A percentile compares a stretch with the other conserved stretches of the same genome.
Conservation (phyloP, 2,888 invertebrate species). For the Xanthia togata region DNA sequence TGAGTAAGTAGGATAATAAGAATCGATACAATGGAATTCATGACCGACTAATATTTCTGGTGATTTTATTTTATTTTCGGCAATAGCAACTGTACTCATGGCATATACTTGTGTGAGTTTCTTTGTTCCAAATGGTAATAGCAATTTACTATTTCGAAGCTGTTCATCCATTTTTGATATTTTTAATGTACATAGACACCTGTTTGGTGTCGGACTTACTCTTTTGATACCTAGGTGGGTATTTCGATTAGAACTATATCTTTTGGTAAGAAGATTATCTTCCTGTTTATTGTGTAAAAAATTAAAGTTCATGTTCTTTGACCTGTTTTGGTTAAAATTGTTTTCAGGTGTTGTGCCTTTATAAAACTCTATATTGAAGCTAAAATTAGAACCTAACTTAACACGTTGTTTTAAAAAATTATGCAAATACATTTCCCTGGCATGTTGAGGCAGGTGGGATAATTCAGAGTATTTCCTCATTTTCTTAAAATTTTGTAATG, state of each 20-base stretch:
- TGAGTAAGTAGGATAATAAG: constrained; percentile 10
- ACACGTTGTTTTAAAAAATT: constrained; percentile 14
- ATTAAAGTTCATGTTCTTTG: constrained; percentile 15
- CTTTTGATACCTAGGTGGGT: not conserved
- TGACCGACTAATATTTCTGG: constrained; percentile 25
- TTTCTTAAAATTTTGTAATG: constrained; percentile 22
- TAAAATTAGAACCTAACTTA: constrained; percentile 40
- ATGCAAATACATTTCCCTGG: not conserved
- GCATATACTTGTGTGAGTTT: constrained; percentile 34
- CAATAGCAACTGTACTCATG: constrained; percentile 27
- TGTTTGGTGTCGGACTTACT: not conserved
- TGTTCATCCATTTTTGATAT: constrained; percentile 27
- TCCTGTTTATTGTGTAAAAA: constrained; percentile 22
- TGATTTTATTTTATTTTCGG: constrained; percentile 16
- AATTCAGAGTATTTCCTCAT: constrained; percentile 22
- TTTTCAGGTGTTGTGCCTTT: constrained; percentile 18
- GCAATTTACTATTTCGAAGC: constrained; percentile 10
- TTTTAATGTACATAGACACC: constrained; percentile 30
- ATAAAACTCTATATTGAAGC: constrained; percentile 43
- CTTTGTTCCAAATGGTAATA: constrained; percentile 16
- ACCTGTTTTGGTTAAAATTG: not conserved
- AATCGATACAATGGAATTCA: constrained; percentile 3
- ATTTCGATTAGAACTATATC: not conserved
- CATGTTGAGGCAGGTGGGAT: constrained; percentile 7
- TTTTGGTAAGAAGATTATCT: not conserved